Percentiles rank a stretch among this genome's conserved stretches.
phyloP scores from a whole-genome alignment of 2,888 invertebrate species.

The Helleia helle region DNA sequence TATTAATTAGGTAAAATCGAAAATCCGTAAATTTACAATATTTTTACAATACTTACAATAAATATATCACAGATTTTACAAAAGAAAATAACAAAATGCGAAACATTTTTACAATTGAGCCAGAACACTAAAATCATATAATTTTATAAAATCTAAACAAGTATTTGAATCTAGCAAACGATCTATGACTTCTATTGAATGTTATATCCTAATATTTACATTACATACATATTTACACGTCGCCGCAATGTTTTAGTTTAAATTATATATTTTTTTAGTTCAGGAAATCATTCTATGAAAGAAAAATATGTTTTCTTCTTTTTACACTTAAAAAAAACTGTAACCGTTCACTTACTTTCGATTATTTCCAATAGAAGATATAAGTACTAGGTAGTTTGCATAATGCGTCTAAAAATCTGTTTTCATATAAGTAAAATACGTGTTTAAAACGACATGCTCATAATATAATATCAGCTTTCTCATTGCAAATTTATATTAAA shows the following conservation, averaged over 20 bases:
- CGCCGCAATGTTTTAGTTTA: conserved; percentile 5
- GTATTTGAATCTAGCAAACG: conserved; percentile 45
- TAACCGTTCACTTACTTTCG: no score
- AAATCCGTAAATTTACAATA: conserved; percentile 17
- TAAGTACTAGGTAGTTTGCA: no score
- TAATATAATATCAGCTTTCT: no score
- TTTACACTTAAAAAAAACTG: no score
- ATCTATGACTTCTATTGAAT: conserved; percentile 31
- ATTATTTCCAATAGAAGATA: no score
- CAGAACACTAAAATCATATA: conserved; percentile 21
- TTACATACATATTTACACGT: conserved; percentile 26
- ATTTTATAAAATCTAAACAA: conserved; percentile 45
- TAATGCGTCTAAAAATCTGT: no score
- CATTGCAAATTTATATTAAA: no score
- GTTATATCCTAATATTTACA: conserved; percentile 46
- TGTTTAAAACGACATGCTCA: no score
- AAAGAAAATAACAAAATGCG: conserved; percentile 35
- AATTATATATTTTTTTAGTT: no score
- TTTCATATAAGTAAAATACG: no score
- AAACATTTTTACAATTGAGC: conserved; percentile 27
- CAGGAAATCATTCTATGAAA: no score
- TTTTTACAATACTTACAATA: conserved; percentile 68
- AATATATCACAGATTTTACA: conserved; percentile 74
- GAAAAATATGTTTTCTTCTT: no score
- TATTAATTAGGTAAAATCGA: conserved; percentile 4